phyloP scores from a whole-genome alignment of 2,797 vertebrate species.

The Myripristis murdjan region DNA sequence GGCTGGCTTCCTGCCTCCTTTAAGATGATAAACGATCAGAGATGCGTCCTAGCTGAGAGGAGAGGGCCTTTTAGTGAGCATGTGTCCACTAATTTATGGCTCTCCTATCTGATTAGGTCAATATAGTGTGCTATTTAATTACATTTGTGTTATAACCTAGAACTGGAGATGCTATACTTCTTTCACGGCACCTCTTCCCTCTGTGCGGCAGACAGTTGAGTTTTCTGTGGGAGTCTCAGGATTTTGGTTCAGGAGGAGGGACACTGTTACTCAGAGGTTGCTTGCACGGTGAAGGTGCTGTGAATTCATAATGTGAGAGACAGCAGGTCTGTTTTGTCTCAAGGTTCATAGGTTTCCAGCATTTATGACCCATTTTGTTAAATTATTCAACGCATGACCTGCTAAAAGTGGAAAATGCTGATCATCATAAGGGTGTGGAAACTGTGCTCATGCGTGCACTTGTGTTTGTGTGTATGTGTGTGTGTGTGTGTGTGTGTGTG shows the following conservation, averaged over 20 bases:
- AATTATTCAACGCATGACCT: constrained; percentile 14
- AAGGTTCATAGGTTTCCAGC: constrained; percentile 11
- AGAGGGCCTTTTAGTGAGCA: constrained; percentile 82
- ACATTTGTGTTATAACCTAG: constrained; percentile 83
- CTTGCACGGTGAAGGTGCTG: constrained; percentile 1
- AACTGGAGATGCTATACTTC: constrained; percentile 72
- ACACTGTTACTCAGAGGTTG: constrained; percentile 21
- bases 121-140: constrained; percentile 85
- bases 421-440: constrained; percentile 51
- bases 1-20: constrained; percentile 81
- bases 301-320: constrained; percentile 3
- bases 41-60: constrained; percentile 80
- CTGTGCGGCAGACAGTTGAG: constrained; percentile 31
- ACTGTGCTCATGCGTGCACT: constrained; percentile 34
- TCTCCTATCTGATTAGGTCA: constrained; percentile 87
- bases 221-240: constrained; percentile 16
- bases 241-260: neutral
- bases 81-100: constrained; percentile 83
- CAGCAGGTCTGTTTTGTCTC: constrained; percentile 15
- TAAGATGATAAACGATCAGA: constrained; percentile 87
- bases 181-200: constrained; percentile 63
- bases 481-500: constrained; percentile 29
- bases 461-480: constrained; percentile 22
- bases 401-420: constrained; percentile 43
- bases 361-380: constrained; percentile 1